These are phyloP conservation scores for Petrolisthes manimaculis DNA, from an alignment of 2,888 invertebrate species.

Conservation along the genomic window DNA sequence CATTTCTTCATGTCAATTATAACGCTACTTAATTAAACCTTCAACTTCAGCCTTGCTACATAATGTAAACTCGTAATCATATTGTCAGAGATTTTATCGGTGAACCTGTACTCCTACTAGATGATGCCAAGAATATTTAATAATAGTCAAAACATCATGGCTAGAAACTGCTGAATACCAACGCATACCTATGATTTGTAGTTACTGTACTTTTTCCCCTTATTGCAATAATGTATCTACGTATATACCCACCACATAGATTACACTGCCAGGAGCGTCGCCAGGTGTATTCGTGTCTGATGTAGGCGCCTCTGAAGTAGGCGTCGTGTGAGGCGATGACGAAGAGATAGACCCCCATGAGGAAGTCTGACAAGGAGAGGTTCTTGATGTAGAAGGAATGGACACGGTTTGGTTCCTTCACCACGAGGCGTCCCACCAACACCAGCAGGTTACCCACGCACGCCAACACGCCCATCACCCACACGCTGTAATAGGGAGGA, in stretches of 20 bases:
- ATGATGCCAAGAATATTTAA: no score
- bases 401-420: constrained; percentile 74
- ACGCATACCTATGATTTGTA: no score
- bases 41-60: no score
- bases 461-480: constrained; percentile 76
- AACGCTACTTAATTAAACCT: no score
- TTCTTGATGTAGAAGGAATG: constrained; percentile 77
- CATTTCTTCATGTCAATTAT: no score
- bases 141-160: no score
- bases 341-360: constrained; percentile 73
- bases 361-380: constrained; percentile 76
- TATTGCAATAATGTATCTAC: background rate
- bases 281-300: constrained; percentile 75
- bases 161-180: no score
- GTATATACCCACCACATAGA: constrained; percentile 73
- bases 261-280: constrained; percentile 74
- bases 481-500: constrained; percentile 72
- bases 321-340: constrained; percentile 55
- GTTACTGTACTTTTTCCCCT: no score
- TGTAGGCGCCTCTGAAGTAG: constrained; percentile 69
- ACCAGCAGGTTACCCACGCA: constrained; percentile 76
- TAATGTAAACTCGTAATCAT: no score
- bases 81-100: no score
- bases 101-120: no score
- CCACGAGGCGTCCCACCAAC: constrained; percentile 73